Base-by-base conservation (phyloP, 2,797 vertebrate species). In the Girardinus metallicus region DNA sequence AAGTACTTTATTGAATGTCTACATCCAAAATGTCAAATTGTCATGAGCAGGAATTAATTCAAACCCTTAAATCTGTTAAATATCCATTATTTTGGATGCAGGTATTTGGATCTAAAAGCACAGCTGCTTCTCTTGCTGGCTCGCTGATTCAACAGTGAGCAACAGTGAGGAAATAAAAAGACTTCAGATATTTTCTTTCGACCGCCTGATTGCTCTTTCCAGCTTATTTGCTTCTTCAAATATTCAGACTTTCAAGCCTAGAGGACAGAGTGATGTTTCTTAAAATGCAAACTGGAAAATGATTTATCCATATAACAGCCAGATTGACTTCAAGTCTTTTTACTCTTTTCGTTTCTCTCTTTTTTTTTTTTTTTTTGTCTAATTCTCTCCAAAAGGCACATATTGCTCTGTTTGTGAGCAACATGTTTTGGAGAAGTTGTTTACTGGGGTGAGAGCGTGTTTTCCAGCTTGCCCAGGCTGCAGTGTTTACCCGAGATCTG, bases 91-190 rank as follows among this genome's bases (percentile, higher is more conserved):
- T 39, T 68, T 26, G 49, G 49, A 23, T 41, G 23, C 64, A 68
- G 64, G 21, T 81, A 80, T 89, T 82, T 87, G 29, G 75, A 87
- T 53, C 26, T 53, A 53, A 53, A 10, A 53, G 49, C 49, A 23
- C 49, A 53, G 49, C 49, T 53, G 21, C 49, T 53, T 9, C 21
- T 53, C 21, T 26, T 53, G 49, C 34, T 60, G 74, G 60, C 75
- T 57, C 88, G 85, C 87, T 90, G 85, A 89, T 88, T 89, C 83
- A 82, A 57, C 79, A 80, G 39, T 78, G 76, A 85, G 80, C 78
- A 79, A 76, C 85, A 85, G 55, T 74, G 64, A 13, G 29, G 62
- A 60, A 77, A 79, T 53, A 88, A 88, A 80, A 64, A 80, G 36
- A 0, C 44, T 70, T 46, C 0, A 23, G 55, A 39, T 39, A 3